Evolutionary conservation across 2,113 vertebrate species (phyloP), one percentile per base, ranked within the genome.

Genomic region (Triplophysa tibetana): DNA sequence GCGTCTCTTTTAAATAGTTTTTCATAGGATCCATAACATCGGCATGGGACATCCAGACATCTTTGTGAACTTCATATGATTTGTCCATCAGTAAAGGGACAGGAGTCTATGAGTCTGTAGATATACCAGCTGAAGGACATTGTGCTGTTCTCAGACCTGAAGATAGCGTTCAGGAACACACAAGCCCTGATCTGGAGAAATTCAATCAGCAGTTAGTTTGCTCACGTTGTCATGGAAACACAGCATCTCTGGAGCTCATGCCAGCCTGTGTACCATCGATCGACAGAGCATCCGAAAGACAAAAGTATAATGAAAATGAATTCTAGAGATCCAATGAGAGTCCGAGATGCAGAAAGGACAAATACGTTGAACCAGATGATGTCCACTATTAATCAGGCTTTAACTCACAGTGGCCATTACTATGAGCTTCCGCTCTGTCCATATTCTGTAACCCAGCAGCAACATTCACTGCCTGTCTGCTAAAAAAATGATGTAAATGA

Each of bases 161-260:
- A 54, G 69, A 26, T 24, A 50, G 67, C 54, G 17, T 33, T 58
- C 56, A 6, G 63, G 43, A 70, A 70, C 58, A 26, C 50, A 80
- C 70, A 19, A 64, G 64, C 50, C 50, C 70, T 74, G 45, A 50
- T 80, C 78, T 43, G 41, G 10, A 8, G 64, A 12, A 50, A 81
- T 75, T 81, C 70, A 81, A 81, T 75, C 62, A 81, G 38, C n/a
- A 58, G 38, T 63, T 48, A 66, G 65, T 76, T 78, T 85, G 80
- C 65, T 75, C 38, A 54, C 56, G 76, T 75, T 62, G 79, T 75
- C 79, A 78, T 84, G 69, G 74, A 10, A n/a, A 80, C 65, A 45
- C 65, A 45, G 60, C 64, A 72, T 67, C 68, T 72, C 68, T 77
- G n/a, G 70, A 67, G 70, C 67, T 29, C 62, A 58, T 2, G 24